Base-by-base conservation (phyloP, 1,140 invertebrate species). In the Tachypleus tridentatus region DNA sequence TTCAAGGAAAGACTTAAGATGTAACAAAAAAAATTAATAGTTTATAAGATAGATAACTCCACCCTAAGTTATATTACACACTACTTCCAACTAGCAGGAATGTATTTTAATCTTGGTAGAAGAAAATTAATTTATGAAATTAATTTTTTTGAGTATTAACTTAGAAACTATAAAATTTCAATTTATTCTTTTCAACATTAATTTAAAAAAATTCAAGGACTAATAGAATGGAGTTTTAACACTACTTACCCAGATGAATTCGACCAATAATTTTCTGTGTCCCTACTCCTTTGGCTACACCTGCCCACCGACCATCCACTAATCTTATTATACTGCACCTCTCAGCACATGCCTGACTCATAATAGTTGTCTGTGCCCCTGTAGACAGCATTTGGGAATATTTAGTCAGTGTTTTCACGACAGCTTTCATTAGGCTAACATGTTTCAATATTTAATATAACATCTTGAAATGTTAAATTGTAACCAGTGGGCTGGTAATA, bases 311-410 rank as follows among this genome's bases (percentile, higher is more conserved):
- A 0, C 84, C 86, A 75, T 99, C 97, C 2, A 98, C 91, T 51
- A 99, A 78, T 63, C 94, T 82, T 86, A 95, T 97, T 58, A 99
- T 95, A 74, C 95, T 89, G 76, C 96, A 98, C 51, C 93, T 81
- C 74, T 97, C 73, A 3, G 93, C 91, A 77, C 91, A 94, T 9
- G 84, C 85, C 61, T 89, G 86, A 11, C 91, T 93, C 91, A 96
- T 96, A 60, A 96, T 94, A 47, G 92, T 96, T 0, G 91, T 89
- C 79, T 96, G 92, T 54, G 92, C 92, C 60, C 91, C 90, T 86
- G 70, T 49, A 72, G 29, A 59, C 50, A 65, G 63, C 56, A 66
- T 59, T 10, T 10, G 47, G 7, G 58, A 9, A 59, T 3, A 48
- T 10, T 8, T 59, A 59, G 8, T 8, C 8, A 59, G 2, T 29